phyloP scores from a whole-genome alignment of 2,888 invertebrate genomes.

The Eristalis arbustorum region DNA sequence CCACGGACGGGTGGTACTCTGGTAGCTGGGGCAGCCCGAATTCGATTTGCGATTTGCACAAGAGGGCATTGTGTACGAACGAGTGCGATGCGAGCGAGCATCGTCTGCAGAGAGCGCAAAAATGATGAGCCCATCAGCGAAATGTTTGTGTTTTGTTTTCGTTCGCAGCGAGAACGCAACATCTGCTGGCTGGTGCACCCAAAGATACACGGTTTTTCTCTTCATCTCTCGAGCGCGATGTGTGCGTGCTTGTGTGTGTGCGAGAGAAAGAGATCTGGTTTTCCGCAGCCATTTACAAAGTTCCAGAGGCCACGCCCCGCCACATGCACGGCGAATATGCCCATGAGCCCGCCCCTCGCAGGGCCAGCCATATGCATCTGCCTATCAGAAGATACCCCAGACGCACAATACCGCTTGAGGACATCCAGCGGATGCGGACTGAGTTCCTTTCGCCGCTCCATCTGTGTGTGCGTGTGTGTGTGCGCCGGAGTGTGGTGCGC shows the following conservation, averaged over 20 bases:
- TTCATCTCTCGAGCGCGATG: neutral
- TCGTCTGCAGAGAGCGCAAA: constrained; percentile 25
- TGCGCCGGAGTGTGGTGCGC: constrained; percentile 2
- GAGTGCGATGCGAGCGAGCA: constrained; percentile 12
- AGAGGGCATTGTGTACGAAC: neutral
- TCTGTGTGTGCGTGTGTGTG: neutral
- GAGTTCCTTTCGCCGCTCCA: neutral
- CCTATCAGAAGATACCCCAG: constrained; percentile 66
- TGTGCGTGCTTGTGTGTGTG: neutral
- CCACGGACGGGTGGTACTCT: constrained; percentile 17
- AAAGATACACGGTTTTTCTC: neutral
- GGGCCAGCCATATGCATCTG: constrained; percentile 57
- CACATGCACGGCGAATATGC: constrained; percentile 43
- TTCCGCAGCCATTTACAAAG: constrained; percentile 77
- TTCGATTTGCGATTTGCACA: constrained; percentile 66
- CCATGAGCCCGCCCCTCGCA: constrained; percentile 57
- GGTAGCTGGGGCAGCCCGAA: constrained; percentile 43
- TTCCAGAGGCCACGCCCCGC: constrained; percentile 79
- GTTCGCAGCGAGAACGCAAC: constrained; percentile 39
- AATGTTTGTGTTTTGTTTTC: constrained; percentile 44
- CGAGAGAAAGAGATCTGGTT: constrained; percentile 58
- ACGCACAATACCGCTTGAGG: constrained; percentile 55
- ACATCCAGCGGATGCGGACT: constrained; percentile 35
- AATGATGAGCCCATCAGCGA: constrained; percentile 59
- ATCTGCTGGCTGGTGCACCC: constrained; percentile 50